Base-by-base conservation (phyloP, 2,113 vertebrate species). In the Rhineura floridana region DNA sequence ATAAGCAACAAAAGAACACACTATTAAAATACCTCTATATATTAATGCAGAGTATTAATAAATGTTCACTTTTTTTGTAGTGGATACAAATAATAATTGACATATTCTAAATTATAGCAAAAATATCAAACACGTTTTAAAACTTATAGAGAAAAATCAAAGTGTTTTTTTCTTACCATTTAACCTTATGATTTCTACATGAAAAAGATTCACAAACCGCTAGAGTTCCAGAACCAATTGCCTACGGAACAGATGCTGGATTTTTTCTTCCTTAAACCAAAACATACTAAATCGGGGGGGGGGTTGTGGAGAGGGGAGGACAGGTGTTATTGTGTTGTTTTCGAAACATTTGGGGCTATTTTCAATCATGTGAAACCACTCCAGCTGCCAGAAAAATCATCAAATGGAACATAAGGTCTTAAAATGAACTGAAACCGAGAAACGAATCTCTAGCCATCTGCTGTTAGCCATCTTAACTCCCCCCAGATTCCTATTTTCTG, bases 351-450 rank as follows among this genome's bases (percentile, higher is more conserved):
- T 6, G 25, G 5, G 75, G 59, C 72, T 88, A 83, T 83, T 83
- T 83, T 65, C 59, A n/a, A 7, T 15, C 72, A 77, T 83, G 81
- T n/a, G 39, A 75, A 88, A 48, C n/a, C 39, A n/a, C 12, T 46
- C 19, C 44, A 62, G 78, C 11, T n/a, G 52, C 44, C 15, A 70
- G 30, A 72, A 72, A 19, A 36, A 0, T 69, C 25, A 25, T 33
- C 33, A 72, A 52, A 69, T 39, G 79, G 50, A 46, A 67, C 39
- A 17, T 21, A 42, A 5, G 6, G 36, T 77, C 63, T 70, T 83
- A 90, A 70, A 82, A 86, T 65, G 83, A 48, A 88, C n/a, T 46
- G 46, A 76, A 90, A 87, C 79, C 2, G 72, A 90, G 70, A 90
- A 90, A 90, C 23, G 19, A 90, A 77, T 52, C 79, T 86, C 7